Evolutionary conservation across 2,113 vertebrate genomes (phyloP).

Genomic region (Boulengerochromis microlepis): DNA sequence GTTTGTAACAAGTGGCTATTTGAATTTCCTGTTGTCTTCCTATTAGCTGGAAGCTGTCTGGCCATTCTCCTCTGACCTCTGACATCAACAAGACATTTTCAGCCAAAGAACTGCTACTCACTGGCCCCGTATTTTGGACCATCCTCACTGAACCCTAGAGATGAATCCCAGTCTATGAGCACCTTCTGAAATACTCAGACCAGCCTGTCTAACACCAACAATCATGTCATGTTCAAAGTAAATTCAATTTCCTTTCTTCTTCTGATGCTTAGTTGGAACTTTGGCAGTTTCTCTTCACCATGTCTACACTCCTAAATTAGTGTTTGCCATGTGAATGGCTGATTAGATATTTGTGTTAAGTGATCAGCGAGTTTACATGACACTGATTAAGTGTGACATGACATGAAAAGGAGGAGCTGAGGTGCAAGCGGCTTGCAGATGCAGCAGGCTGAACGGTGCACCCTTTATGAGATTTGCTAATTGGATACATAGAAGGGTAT

Average conservation of each 20-base stretch:
- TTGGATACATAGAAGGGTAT: not conserved
- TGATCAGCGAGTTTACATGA: not conserved
- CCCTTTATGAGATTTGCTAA: not conserved
- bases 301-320: not conserved
- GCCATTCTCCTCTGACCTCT: not conserved
- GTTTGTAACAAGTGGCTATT: not conserved
- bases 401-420: not conserved
- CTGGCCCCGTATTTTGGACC: rapidly evolving
- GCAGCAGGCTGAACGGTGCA: not conserved
- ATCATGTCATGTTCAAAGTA: not conserved
- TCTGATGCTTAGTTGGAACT: not conserved
- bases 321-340: not conserved
- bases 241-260: not conserved
- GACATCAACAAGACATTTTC: not conserved
- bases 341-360: not conserved
- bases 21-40: not conserved
- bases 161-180: not conserved
- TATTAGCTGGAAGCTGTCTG: not conserved
- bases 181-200: not conserved
- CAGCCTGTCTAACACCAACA: not conserved
- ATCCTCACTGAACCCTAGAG: not conserved
- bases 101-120: not conserved
- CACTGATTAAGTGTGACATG: not conserved
- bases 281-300: not conserved
- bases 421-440: not conserved